phyloP scores from a whole-genome alignment of 2,113 vertebrate species.

The Chaenocephalus aceratus region DNA sequence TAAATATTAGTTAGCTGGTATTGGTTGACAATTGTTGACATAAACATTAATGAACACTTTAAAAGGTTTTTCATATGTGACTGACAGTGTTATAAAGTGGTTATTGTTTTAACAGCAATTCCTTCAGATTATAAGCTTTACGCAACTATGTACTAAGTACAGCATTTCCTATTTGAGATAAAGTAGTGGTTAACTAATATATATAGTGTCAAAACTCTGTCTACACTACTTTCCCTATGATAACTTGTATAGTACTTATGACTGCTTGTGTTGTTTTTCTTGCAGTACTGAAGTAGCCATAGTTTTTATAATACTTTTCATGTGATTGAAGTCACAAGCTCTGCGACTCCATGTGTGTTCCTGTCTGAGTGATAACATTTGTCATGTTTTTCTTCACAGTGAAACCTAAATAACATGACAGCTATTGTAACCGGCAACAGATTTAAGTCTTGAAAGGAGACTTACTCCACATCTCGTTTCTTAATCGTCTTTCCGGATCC shows the following conservation, averaged over 20 bases:
- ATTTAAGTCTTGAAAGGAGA: slow-evolving; percentile 67
- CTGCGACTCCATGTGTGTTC: slow-evolving; percentile 11
- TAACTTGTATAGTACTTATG: background rate
- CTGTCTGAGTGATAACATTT: slow-evolving; percentile 35
- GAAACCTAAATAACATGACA: slow-evolving; percentile 50
- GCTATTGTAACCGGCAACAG: slow-evolving; percentile 42
- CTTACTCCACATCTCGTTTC: slow-evolving; percentile 98
- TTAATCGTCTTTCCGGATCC: slow-evolving; percentile 92
- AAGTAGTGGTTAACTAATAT: background rate
- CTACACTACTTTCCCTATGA: background rate
- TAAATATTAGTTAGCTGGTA: background rate
- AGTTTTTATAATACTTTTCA: slow-evolving; percentile 29
- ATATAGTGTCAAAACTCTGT: background rate
- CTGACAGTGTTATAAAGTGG: background rate
- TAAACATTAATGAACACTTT: background rate
- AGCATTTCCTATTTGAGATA: background rate
- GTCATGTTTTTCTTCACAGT: slow-evolving; percentile 46
- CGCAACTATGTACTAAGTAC: background rate
- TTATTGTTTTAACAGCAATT: background rate
- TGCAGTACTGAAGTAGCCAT: background rate
- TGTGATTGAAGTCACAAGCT: slow-evolving; percentile 58
- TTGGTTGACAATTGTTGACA: background rate
- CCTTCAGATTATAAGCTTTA: background rate
- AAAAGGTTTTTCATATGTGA: background rate
- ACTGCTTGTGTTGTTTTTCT: background rate